Evolutionary conservation across 23 tunicate genomes (phyloP), one percentile per base, ranked within the genome.

Genomic region (Aplidium turbinatum): DNA sequence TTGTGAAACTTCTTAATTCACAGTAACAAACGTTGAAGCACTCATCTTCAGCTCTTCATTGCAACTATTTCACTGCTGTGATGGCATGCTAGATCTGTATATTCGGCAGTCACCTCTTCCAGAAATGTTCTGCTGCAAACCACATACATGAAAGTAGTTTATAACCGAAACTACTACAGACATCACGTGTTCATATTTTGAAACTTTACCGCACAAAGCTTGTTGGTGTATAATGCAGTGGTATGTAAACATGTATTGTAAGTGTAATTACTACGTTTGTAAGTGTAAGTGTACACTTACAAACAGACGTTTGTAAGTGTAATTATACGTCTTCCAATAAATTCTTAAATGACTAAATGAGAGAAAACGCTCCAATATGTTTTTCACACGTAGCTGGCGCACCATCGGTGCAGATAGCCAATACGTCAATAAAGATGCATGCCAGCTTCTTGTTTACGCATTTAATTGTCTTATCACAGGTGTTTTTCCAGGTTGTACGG

Each of bases 141-240:
- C n/a, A n/a, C n/a, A n/a, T n/a, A n/a, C n/a, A n/a, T n/a, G n/a
- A n/a, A n/a, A n/a, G 69, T 62, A 62, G 69, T 62, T 62, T 26
- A 28, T n/a, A 24, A 62, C 22, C 19, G 46, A 62, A 62, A 62
- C 69, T 11, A 62, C 69, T 6, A 62, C 69, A 11, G 46, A 62
- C 69, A 62, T 62, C 46, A 62, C 69, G 5, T 62, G 69, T 11
- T 11, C 69, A 62, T 24, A 62, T 62, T 62, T n/a, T 30, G 29
- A 62, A 62, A 62, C 40, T 42, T 28, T 62, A 42, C 46, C 29
- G 46, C 69, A 62, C 5, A 62, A 62, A 62, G 20, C 69, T 33
- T 62, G 69, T 33, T 62, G 69, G 69, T 62, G 69, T 62, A 62
- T 24, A n/a, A 62, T 62, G 40, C 69, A 62, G 69, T 62, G 69